These are phyloP conservation scores for Smithornis capensis DNA, from an alignment of 2,113 vertebrate genomes.

Conservation along the genomic window DNA sequence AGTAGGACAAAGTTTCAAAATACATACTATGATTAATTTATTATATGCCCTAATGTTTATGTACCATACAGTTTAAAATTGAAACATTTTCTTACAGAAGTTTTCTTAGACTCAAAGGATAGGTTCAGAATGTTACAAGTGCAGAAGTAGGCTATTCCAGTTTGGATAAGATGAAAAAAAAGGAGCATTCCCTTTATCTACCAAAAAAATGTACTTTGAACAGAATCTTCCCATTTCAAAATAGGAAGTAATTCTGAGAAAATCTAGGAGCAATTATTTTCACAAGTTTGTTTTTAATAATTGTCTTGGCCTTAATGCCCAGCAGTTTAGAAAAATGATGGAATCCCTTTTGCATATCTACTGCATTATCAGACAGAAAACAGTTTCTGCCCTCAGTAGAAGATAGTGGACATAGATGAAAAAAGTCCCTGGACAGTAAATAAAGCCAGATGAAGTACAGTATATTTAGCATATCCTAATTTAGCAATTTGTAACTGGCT, in stretches of 20 bases:
- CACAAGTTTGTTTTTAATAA: neutral
- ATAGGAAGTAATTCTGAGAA: neutral
- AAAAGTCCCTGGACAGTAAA: neutral
- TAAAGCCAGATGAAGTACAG: neutral
- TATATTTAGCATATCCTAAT: neutral
- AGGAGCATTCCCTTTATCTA: fast-evolving
- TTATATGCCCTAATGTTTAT: neutral
- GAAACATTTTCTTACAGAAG: neutral
- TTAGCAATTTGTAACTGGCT: neutral
- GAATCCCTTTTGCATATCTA: neutral
- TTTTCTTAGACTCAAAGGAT: neutral
- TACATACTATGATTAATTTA: neutral
- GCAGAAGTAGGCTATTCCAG: neutral
- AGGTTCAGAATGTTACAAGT: neutral
- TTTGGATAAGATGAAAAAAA: neutral
- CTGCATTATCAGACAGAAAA: neutral
- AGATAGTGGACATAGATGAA: neutral
- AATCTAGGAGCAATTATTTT: neutral
- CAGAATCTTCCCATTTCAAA: neutral
- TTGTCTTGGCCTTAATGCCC: neutral
- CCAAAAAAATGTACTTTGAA: neutral
- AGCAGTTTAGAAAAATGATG: neutral
- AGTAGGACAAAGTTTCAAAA: neutral
- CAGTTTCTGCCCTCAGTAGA: neutral
- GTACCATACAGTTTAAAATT: neutral